Base-by-base conservation (phyloP, 2,888 invertebrate species). In the Scrobipalpa atriplicella region DNA sequence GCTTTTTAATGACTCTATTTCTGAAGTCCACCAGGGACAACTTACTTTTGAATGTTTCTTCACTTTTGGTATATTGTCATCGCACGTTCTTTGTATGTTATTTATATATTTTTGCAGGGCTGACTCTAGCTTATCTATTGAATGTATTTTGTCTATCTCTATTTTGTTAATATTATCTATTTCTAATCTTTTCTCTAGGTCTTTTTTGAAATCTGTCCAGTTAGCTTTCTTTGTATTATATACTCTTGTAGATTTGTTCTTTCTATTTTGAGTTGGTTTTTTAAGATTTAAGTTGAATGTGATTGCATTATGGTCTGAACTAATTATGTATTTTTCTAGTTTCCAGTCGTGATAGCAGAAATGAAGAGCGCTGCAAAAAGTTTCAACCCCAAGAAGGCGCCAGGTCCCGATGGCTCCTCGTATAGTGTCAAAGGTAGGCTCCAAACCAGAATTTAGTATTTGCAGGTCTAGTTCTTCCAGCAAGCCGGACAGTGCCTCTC, bases 251-350 rank as follows among this genome's bases (percentile, higher is more conserved):
- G 51, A 1, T 36, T 5, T 5, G 36, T 16, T 9, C 16, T 29
- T 7, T 16, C 16, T n/a, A n/a, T n/a, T n/a, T n/a, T n/a, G n/a
- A n/a, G n/a, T n/a, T n/a, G n/a, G n/a, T n/a, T n/a, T n/a, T n/a
- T n/a, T n/a, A n/a, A n/a, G n/a, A n/a, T n/a, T n/a, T n/a, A n/a
- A n/a, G n/a, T n/a, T n/a, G n/a, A n/a, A n/a, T n/a, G n/a, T n/a
- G 2, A 63, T 63, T 9, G 52, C 52, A 18, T 63, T 63, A 18
- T 63, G 63, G n/a, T 63, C 63, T 6, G 63, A 63, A 1, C 63
- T 16, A 0, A 52, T 63, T 1, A 63, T 36, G 9, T 36, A 8
- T 36, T 63, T 52, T 1, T 16, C 63, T 5, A 63, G 52, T 51
- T 38, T 10, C n/a, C 63, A 9, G 51, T 51, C 63, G 1, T 36